Conservation (phyloP, 2,113 vertebrate species). For the Dromas ardeola region DNA sequence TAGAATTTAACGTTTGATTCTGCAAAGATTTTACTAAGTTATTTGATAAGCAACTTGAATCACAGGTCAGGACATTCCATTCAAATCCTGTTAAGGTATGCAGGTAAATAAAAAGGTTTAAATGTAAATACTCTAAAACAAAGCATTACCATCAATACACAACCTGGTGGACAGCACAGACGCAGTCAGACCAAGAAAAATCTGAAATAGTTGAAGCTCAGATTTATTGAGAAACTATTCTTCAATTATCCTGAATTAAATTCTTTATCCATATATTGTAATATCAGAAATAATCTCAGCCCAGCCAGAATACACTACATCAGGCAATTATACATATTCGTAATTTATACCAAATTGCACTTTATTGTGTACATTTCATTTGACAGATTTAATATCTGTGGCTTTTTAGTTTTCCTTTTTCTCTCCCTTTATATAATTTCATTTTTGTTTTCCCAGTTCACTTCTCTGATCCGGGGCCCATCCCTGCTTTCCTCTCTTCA, state of each 20-base stretch:
- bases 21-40: neutral
- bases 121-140: neutral
- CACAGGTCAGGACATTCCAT: neutral
- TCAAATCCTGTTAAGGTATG: neutral
- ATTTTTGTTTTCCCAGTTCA: neutral
- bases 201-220: neutral
- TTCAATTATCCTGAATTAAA: neutral
- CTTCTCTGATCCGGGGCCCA: neutral
- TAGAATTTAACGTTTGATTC: neutral
- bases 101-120: neutral
- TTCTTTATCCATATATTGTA: neutral
- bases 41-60: neutral
- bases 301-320: rapidly evolving
- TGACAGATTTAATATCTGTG: neutral
- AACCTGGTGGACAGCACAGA: neutral
- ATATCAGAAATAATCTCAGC: neutral
- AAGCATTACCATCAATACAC: neutral
- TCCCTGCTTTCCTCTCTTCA: neutral
- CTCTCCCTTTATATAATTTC: neutral
- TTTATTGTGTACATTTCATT: neutral
- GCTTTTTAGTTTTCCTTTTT: neutral
- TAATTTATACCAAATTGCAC: neutral
- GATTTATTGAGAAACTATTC: neutral
- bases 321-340: neutral
- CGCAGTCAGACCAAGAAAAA: neutral